Evolutionary conservation across 1,140 invertebrate species (phyloP).

Genomic region (Nebria ingens): DNA sequence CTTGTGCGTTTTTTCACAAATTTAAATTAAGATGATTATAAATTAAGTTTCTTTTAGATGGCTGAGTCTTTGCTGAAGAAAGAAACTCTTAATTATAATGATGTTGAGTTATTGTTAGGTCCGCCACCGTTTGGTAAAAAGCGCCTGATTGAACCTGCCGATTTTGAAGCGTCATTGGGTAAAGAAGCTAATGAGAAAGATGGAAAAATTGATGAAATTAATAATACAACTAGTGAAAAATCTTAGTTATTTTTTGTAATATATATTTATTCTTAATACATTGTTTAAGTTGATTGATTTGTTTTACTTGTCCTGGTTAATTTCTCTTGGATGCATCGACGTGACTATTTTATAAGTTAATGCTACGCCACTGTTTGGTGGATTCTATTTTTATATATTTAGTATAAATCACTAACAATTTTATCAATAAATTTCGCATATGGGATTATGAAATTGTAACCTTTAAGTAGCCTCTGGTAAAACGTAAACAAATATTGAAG

Average conservation of each 20-base stretch:
- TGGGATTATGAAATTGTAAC: background rate
- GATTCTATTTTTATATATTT: too few relatives aligned
- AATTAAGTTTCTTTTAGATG: constrained; percentile 49
- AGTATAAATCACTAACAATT: too few relatives aligned
- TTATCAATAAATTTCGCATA: background rate
- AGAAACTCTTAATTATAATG: constrained; percentile 87
- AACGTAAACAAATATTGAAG: background rate
- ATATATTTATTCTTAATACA: background rate
- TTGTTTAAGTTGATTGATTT: too few relatives aligned
- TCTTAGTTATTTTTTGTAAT: background rate
- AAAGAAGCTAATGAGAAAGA: constrained; percentile 24
- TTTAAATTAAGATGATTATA: background rate
- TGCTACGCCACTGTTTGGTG: too few relatives aligned
- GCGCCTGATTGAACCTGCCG: constrained; percentile 59
- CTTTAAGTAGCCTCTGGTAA: constrained; percentile 1
- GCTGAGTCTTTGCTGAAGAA: constrained; percentile 75
- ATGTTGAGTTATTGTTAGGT: constrained; percentile 81
- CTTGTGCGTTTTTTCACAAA: constrained; percentile 43
- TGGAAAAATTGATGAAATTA: constrained; percentile 4
- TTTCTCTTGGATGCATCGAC: too few relatives aligned
- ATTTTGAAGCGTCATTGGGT: constrained; percentile 59
- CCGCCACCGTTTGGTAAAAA: constrained; percentile 77
- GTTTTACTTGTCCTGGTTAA: too few relatives aligned
- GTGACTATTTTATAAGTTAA: too few relatives aligned
- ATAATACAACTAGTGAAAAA: constrained; percentile 1